Percentiles rank a stretch among this genome's conserved stretches.
phyloP scores from a whole-genome alignment of 2,888 invertebrate species.

The Pherbina coryleti region DNA sequence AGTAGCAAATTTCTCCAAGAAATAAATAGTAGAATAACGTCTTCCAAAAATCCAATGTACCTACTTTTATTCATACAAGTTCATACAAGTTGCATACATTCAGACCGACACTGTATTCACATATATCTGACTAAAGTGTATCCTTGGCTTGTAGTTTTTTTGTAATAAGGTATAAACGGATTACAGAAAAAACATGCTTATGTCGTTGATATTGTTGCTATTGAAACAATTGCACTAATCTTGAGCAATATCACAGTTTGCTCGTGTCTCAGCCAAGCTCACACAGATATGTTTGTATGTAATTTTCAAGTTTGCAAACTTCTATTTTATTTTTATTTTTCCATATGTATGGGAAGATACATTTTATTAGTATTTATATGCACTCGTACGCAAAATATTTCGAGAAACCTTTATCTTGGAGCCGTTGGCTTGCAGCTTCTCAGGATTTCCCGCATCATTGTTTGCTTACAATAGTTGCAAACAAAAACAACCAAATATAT shows the following conservation, averaged over 20 bases:
- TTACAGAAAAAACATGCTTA: slow-evolving; percentile 13
- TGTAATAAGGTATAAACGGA: not conserved
- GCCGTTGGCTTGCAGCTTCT: not conserved
- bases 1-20: no score
- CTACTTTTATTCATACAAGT: no score
- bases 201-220: slow-evolving; percentile 51
- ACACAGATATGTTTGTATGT: not conserved
- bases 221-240: slow-evolving; percentile 32
- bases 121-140: no score
- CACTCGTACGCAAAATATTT: slow-evolving; percentile 33
- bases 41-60: no score
- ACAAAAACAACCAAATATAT: slow-evolving; percentile 1
- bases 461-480: slow-evolving; percentile 1
- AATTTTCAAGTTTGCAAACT: not conserved
- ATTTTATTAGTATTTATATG: not conserved
- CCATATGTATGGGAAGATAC: not conserved
- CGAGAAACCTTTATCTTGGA: slow-evolving; percentile 4
- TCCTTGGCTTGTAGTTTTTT: not conserved
- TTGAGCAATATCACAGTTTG: slow-evolving; percentile 17
- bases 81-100: no score
- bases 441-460: slow-evolving; percentile 15
- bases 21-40: no score
- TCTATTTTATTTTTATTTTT: not conserved
- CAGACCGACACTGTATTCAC: no score
- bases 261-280: not conserved